phyloP scores from a whole-genome alignment of 2,888 invertebrate species.

The Neocrepidodera transversa region DNA sequence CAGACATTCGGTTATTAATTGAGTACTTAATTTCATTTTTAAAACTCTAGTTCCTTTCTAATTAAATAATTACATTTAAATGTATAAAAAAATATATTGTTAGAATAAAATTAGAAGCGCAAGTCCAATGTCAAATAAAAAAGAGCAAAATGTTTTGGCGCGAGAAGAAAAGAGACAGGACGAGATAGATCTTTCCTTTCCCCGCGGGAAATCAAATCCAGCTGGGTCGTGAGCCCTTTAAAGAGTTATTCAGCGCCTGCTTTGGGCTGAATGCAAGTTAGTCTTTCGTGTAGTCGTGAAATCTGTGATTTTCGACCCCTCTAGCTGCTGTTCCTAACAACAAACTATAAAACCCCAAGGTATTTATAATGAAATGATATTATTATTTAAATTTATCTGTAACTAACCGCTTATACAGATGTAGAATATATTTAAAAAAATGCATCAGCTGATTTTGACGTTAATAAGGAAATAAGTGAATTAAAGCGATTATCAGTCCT shows the following conservation, averaged over 20 bases:
- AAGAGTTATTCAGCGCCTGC: constrained; percentile 49
- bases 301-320: constrained; percentile 51
- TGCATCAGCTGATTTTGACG: constrained; percentile 36
- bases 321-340: constrained; percentile 44
- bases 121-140: constrained; percentile 17
- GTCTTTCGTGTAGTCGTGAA: constrained; percentile 41
- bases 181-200: constrained; percentile 4
- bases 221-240: constrained; percentile 36
- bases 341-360: constrained; percentile 36
- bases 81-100: too few relatives aligned
- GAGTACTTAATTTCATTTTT: too few relatives aligned
- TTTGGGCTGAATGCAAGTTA: constrained; percentile 53
- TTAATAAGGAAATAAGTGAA: neutral
- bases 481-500: neutral
- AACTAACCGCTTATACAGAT: neutral
- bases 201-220: constrained; percentile 14
- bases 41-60: too few relatives aligned
- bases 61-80: too few relatives aligned
- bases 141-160: neutral
- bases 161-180: constrained; percentile 12
- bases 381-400: neutral
- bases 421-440: constrained; percentile 15
- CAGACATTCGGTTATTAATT: too few relatives aligned
- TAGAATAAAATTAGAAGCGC: constrained; percentile 21
- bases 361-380: constrained; percentile 25